A percentile compares a stretch with the other conserved stretches of the same genome.
These are phyloP conservation scores for Paratilapia polleni DNA, from an alignment of 2,113 vertebrate genomes.

Conservation along the genomic window DNA sequence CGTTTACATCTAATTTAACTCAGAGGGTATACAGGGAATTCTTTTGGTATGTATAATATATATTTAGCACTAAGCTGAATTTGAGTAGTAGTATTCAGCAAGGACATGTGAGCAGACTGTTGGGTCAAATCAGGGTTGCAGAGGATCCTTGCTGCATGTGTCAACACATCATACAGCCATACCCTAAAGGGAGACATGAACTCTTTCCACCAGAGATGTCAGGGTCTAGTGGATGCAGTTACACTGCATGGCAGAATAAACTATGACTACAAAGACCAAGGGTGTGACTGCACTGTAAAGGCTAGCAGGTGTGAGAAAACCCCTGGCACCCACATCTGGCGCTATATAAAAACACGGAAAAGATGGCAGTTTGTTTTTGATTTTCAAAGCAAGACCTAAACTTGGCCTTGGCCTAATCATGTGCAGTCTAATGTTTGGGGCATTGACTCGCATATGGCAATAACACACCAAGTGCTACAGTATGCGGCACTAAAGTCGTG, in stretches of 20 bases:
- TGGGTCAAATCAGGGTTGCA: background rate
- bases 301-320: background rate
- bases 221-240: background rate
- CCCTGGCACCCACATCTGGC: background rate
- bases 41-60: fast-evolving
- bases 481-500: too few species aligned
- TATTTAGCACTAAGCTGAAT: background rate
- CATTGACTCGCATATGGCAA: fast-evolving
- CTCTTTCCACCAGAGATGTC: background rate
- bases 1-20: background rate
- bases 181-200: background rate
- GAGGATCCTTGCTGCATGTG: background rate
- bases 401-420: background rate
- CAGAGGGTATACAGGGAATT: fast-evolving
- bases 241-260: background rate
- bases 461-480: background rate
- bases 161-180: background rate
- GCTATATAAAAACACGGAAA: background rate
- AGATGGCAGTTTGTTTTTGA: background rate
- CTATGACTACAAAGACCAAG: background rate
- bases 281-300: background rate
- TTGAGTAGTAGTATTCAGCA: background rate
- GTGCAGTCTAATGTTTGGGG: fast-evolving
- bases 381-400: background rate
- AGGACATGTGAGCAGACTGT: background rate